A percentile compares a stretch with the other conserved stretches of the same genome.
Conservation (phyloP, 1,140 invertebrate species). For the Nebria ingens region DNA sequence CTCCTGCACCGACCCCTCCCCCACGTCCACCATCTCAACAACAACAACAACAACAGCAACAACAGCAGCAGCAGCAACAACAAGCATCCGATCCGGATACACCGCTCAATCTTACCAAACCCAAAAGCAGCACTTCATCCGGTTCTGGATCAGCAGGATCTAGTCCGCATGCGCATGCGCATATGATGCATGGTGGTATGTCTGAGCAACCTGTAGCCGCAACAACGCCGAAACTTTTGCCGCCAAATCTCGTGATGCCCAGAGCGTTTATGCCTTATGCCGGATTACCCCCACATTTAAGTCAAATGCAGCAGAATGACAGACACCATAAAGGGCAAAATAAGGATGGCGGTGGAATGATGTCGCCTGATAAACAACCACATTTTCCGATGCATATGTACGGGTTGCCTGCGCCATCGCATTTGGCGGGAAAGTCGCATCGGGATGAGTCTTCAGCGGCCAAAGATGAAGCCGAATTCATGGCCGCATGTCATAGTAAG, state of each 20-base stretch:
- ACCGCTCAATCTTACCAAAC: conserved; percentile 81
- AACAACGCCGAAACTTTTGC: conserved; percentile 45
- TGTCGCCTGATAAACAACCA: conserved; percentile 28
- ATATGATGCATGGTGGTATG: conserved; percentile 20
- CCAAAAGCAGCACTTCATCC: conserved; percentile 47
- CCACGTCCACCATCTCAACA: conserved; percentile 38
- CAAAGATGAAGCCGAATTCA: conserved; percentile 51
- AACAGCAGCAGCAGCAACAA: no score
- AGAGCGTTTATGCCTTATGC: conserved; percentile 47
- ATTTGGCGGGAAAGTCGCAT: conserved; percentile 18
- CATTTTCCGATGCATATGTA: conserved; percentile 34
- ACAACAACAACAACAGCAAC: no score
- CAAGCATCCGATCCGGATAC: conserved; percentile 57
- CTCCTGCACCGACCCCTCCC: conserved; percentile 36
- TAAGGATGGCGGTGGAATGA: conserved; percentile 24
- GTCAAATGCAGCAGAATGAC: conserved; percentile 33
- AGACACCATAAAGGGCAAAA: conserved; percentile 28
- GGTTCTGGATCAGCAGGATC: conserved; percentile 28
- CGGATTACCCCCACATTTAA: conserved; percentile 44
- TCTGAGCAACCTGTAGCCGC: conserved; percentile 47
- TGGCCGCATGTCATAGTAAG: conserved; percentile 51
- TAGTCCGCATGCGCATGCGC: conserved; percentile 27
- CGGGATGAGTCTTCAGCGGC: conserved; percentile 25
- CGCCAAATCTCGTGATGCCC: conserved; percentile 43
- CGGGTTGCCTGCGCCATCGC: conserved; percentile 26